Evolutionary conservation across 2,888 invertebrate species (phyloP), one percentile per base, ranked within the genome.

Genomic region (Eilema depressum): DNA sequence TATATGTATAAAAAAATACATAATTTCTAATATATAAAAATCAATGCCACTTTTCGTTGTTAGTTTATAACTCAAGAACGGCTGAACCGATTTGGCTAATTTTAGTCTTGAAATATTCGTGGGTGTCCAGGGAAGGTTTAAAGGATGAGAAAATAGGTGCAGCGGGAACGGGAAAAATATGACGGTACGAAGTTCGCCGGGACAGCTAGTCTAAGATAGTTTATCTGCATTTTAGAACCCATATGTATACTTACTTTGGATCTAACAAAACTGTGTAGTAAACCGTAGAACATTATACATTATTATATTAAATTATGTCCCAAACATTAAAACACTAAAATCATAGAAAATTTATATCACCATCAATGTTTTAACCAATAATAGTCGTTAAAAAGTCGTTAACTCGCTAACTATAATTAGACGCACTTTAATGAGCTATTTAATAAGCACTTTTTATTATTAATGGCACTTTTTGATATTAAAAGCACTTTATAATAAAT

Each of bases 301-400:
- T 20, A n/a, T 53, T 53, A 53, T 10, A 53, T 53, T 10, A 53
- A 53, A 64, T 12, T 30, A 28, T 25, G 14, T 25, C 23, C 0
- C 11, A 47, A 28, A 47, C 37, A 70, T 71, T 72, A 76, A 74
- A 79, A 68, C 63, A 57, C 63, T 64, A 68, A 62, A 68, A 77
- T 69, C 64, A 66, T 30, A 56, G 41, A 30, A 64, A 72, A 73
- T 73, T 62, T 75, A 76, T 74, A 60, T 37, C 47, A 62, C 56
- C 37, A 60, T 75, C 74, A 72, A 81, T 68, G 68, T 53, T 72
- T 56, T 63, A 67, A 71, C 66, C 28, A 66, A 70, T 73, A 73
- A 73, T 76, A 75, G 72, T 74, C 81, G 66, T 80, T 75, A 77
- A 81, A 41, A 47, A 64, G 59, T 60, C 71, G 69, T 72, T 72